Base-by-base conservation (phyloP, 1,140 invertebrate species). In the Drosophila bocki region DNA sequence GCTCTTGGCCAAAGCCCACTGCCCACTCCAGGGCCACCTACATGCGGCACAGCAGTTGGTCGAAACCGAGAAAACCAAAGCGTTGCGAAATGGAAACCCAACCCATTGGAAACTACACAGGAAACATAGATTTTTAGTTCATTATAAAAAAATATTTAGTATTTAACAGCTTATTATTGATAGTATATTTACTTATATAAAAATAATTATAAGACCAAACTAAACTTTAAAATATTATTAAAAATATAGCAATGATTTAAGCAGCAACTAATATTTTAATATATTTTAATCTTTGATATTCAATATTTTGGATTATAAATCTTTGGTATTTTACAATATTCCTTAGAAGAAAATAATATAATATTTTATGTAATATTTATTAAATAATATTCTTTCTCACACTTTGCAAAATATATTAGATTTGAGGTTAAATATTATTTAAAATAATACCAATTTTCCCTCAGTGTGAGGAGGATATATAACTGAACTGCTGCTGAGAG, bases 1-100 rank as follows among this genome's bases (percentile, higher is more conserved):
- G 45, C 63, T 51, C 13, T 50, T 62, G 58, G 64, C 77, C 77
- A 53, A 56, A 50, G 51, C 74, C 82, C 82, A 77, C 78, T 70
- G 33, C 57, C 48, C 68, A 60, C 51, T 57, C 32, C 35, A 75
- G n/a, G 53, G 33, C 45, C 83, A 83, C 83, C 80, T 80, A 87
- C 80, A 77, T 82, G 77, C 64, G 39, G 70, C 82, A 69, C 83
- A 88, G 84, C 83, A 80, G 84, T 87, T 83, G 80, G 84, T 64
- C 80, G 72, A 64, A 61, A 48, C 51, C 45, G 32, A 44, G 12
- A 39, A 65, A 42, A 39, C 17, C 26, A 51, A 65, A 15, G 11
- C 7, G 37, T 53, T 29, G 12, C 37, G 59, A 64, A 50, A 29
- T 64, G 45, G 45, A 63, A 64, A 67, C 42, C 54, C 39, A 44